These are phyloP conservation scores for Babylonia areolata DNA, from an alignment of 1,140 invertebrate genomes.

Conservation along the genomic window DNA sequence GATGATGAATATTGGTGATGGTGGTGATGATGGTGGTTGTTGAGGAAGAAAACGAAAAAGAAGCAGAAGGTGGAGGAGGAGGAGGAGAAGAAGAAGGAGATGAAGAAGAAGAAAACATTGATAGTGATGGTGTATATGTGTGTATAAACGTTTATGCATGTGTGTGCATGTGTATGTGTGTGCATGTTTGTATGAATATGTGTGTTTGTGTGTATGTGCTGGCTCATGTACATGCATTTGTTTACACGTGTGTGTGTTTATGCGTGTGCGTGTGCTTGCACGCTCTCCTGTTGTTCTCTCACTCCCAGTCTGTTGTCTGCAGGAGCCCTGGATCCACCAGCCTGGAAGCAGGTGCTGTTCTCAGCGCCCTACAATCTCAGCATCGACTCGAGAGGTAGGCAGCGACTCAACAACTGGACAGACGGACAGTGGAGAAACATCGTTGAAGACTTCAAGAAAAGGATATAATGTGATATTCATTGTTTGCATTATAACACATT, in stretches of 20 bases:
- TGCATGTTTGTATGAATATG: background rate
- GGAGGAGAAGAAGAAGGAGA: background rate
- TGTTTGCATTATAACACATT: too few species aligned
- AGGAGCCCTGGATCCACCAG: constrained; percentile 37
- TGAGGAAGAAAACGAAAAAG: too few species aligned
- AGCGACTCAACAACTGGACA: constrained; percentile 54
- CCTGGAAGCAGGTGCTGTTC: constrained; percentile 60
- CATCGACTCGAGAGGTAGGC: constrained; percentile 44
- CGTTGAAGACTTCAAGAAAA: constrained; percentile 60
- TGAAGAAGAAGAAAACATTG: background rate
- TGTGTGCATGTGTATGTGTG: background rate
- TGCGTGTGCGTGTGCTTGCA: too few species aligned
- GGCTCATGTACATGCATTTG: background rate
- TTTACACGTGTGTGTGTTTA: background rate
- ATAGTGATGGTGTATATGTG: background rate
- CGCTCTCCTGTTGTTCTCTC: too few species aligned
- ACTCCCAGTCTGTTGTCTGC: too few species aligned
- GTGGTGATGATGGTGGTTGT: too few species aligned
- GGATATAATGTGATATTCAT: constrained; percentile 45
- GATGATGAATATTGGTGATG: too few species aligned
- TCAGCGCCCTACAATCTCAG: constrained; percentile 40
- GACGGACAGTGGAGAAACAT: constrained; percentile 56
- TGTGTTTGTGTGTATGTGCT: background rate
- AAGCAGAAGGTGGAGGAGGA: too few species aligned
- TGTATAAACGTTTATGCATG: background rate